These are phyloP conservation scores for Pseudococcus longispinus DNA, from an alignment of 2,888 invertebrate genomes.

Conservation along the genomic window DNA sequence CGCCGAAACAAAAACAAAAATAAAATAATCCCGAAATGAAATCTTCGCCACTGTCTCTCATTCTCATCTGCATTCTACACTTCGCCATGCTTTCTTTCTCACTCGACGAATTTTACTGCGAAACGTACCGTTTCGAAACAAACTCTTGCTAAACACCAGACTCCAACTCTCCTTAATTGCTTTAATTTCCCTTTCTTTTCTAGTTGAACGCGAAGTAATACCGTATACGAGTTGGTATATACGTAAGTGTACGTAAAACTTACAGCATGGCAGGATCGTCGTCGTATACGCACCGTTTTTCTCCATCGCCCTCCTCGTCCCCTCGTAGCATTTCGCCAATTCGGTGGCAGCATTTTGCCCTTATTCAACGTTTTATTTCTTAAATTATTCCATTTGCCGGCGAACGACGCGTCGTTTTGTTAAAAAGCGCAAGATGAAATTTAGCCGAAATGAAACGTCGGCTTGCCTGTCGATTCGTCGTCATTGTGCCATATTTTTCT, in stretches of 20 bases:
- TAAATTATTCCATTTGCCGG: not conserved
- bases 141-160: not conserved
- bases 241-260: not conserved
- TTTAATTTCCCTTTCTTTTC: not conserved
- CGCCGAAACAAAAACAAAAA: not conserved
- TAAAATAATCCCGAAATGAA: not conserved
- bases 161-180: not conserved
- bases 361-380: constrained; percentile 1
- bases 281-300: not conserved
- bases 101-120: not conserved
- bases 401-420: not conserved
- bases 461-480: not conserved
- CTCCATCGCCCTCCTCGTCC: not conserved
- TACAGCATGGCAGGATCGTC: not conserved
- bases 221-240: not conserved
- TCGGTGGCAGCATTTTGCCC: not conserved
- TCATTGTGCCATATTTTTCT: not conserved
- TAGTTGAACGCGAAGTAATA: not conserved
- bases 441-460: not conserved
- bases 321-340: not conserved
- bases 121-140: not conserved
- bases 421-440: not conserved
- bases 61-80: not conserved
- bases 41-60: not conserved
- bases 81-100: not conserved